Evolutionary conservation across 2,888 invertebrate genomes (phyloP).

Genomic region (Mamestra brassicae): DNA sequence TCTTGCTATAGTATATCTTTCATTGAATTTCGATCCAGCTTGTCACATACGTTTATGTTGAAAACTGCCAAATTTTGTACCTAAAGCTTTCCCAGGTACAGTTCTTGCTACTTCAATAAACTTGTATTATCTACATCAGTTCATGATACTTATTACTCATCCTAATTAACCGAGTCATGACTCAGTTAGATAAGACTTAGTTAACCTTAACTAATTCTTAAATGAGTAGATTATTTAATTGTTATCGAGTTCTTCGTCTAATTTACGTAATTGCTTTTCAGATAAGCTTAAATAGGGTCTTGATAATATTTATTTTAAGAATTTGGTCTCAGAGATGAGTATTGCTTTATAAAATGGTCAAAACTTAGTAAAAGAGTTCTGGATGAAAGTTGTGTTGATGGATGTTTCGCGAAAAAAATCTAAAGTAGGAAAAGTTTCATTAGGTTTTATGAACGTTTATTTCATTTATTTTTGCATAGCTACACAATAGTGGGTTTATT

Average conservation of each 20-base stretch:
- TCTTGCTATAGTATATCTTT: neutral
- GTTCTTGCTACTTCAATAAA: neutral
- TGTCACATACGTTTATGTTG: neutral
- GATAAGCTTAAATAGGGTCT: constrained; percentile 5
- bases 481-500: neutral
- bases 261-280: constrained; percentile 19
- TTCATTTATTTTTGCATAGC: no score
- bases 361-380: no score
- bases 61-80: neutral
- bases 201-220: constrained; percentile 47
- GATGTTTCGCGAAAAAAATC: no score
- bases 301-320: constrained; percentile 1
- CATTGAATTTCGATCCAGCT: neutral
- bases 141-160: constrained; percentile 24
- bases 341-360: neutral
- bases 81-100: neutral
- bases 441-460: no score
- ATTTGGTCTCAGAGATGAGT: neutral
- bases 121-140: neutral
- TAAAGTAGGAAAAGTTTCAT: neutral
- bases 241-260: constrained; percentile 31
- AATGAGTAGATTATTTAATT: constrained; percentile 31
- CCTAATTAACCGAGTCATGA: constrained; percentile 32
- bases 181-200: constrained; percentile 35
- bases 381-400: no score